These are phyloP conservation scores for Agrochola lota DNA, from an alignment of 2,888 invertebrate genomes.

Conservation along the genomic window DNA sequence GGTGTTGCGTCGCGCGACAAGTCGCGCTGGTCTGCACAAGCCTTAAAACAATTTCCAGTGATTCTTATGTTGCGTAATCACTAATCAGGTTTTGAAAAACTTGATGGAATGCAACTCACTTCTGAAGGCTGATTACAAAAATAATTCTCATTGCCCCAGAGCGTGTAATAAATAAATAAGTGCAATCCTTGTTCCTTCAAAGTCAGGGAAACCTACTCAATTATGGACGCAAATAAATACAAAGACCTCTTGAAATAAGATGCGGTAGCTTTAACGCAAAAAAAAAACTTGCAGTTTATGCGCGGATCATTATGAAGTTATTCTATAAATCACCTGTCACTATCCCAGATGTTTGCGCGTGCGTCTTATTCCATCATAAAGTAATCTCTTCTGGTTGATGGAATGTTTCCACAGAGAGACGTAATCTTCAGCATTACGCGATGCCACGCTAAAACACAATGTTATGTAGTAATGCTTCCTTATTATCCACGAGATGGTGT, in stretches of 20 bases:
- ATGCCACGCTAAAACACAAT: slow-evolving; percentile 73
- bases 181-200: background rate
- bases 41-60: background rate
- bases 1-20: no score
- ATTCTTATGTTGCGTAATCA: background rate
- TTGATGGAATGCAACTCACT: background rate
- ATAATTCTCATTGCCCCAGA: background rate
- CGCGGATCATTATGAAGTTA: slow-evolving; percentile 47
- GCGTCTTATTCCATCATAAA: slow-evolving; percentile 55
- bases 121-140: background rate
- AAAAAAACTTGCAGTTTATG: slow-evolving; percentile 35
- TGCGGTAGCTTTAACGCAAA: background rate
- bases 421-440: slow-evolving; percentile 73
- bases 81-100: slow-evolving; percentile 4
- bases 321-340: slow-evolving; percentile 56
- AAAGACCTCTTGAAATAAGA: background rate
- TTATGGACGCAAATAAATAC: background rate
- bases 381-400: slow-evolving; percentile 62
- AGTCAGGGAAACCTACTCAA: background rate
- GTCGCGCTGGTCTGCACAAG: no score
- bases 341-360: slow-evolving; percentile 57
- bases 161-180: background rate
- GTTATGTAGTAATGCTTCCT: slow-evolving; percentile 72
- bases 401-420: slow-evolving; percentile 63
- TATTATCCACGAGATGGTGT: slow-evolving; percentile 72